Percentiles rank a stretch among this genome's conserved stretches.
Evolutionary conservation across 2,797 vertebrate species (phyloP).

Genomic region (Esox masquinongy): DNA sequence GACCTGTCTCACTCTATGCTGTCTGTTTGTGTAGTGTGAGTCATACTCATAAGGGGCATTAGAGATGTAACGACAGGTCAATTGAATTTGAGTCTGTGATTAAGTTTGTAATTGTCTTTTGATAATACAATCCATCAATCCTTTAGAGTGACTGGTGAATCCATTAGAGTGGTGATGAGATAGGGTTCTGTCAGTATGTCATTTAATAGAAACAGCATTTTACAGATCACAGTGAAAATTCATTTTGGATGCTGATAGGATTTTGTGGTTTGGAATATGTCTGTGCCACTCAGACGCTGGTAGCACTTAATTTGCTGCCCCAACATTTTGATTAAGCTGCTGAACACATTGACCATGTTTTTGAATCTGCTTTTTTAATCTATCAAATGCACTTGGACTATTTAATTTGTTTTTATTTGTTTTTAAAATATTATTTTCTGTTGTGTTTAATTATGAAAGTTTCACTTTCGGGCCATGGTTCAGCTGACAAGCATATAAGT

Average conservation of each 20-base stretch:
- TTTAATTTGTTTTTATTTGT: too few relatives aligned
- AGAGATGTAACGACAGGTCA: background rate
- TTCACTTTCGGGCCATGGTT: too few relatives aligned
- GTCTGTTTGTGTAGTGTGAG: background rate
- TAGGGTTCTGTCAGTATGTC: background rate
- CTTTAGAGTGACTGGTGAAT: background rate
- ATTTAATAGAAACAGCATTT: constrained; percentile 16
- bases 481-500: too few relatives aligned
- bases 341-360: too few relatives aligned
- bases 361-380: too few relatives aligned
- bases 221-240: constrained; percentile 32
- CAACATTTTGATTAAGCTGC: background rate
- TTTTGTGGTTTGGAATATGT: background rate
- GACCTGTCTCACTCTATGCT: background rate
- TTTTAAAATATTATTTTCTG: too few relatives aligned
- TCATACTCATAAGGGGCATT: background rate
- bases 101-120: background rate
- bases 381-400: background rate
- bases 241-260: background rate
- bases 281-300: background rate
- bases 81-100: background rate
- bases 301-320: too few relatives aligned
- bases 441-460: too few relatives aligned
- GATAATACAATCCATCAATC: background rate
- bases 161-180: background rate